Conservation (phyloP, 2,113 vertebrate species). For the Procapra przewalskii region DNA sequence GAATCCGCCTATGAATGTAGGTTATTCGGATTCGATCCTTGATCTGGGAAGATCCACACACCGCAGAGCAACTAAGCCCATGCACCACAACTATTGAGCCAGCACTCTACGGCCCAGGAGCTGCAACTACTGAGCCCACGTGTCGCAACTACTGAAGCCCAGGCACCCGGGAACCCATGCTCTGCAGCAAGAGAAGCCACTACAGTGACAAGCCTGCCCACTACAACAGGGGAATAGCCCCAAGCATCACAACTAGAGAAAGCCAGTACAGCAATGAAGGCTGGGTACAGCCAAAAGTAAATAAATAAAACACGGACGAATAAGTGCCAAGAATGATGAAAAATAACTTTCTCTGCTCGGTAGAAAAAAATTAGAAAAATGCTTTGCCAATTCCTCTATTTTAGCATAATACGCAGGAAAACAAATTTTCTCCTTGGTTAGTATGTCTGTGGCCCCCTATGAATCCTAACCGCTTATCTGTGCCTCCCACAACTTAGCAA, state of each 20-base stretch:
- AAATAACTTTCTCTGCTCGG: neutral
- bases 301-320: fast-evolving
- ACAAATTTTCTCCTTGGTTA: neutral
- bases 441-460: neutral
- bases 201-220: neutral
- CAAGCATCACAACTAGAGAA: neutral
- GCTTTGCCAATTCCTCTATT: neutral
- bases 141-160: neutral
- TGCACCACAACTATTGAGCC: neutral
- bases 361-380: neutral
- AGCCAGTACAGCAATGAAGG: neutral
- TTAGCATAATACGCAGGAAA: neutral
- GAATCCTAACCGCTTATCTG: neutral
- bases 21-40: neutral
- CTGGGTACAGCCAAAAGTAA: neutral
- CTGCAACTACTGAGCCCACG: neutral
- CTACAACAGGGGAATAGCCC: neutral
- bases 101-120: neutral
- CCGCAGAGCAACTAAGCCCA: neutral
- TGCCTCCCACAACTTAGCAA: neutral
- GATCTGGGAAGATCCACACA: neutral
- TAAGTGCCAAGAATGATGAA: neutral
- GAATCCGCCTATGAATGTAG: neutral
- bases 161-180: neutral
- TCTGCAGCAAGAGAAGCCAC: neutral